These are phyloP conservation scores for Pachyrhynchus sulphureomaculatus DNA, from an alignment of 1,140 invertebrate species.

Conservation along the genomic window DNA sequence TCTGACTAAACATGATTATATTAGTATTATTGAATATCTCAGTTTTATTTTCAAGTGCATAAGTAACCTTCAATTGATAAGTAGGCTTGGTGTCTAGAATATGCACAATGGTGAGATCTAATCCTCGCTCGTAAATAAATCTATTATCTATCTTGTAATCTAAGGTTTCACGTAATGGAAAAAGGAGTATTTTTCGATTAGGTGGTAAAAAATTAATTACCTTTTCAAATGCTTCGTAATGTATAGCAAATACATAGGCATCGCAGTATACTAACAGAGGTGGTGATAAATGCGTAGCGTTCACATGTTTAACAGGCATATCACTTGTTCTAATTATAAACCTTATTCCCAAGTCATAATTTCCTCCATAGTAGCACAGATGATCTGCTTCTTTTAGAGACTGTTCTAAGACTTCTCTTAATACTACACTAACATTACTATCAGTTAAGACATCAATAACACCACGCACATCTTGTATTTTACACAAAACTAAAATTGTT, in stretches of 20 bases:
- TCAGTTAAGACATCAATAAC: too few species aligned
- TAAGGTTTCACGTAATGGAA: background rate
- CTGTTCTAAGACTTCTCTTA: too few species aligned
- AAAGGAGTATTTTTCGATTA: slow-evolving; percentile 2
- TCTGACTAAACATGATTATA: background rate
- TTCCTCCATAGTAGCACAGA: too few species aligned
- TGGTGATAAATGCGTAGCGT: too few species aligned
- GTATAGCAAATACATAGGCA: background rate
- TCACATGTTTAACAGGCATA: too few species aligned
- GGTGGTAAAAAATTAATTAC: background rate
- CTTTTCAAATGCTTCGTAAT: background rate
- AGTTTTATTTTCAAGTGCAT: background rate
- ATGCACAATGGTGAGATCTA: background rate
- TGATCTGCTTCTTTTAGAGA: too few species aligned
- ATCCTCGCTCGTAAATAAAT: slow-evolving; percentile 3
- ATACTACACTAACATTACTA: too few species aligned
- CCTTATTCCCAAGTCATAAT: too few species aligned
- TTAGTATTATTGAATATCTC: background rate
- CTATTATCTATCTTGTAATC: background rate
- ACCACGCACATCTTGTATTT: too few species aligned
- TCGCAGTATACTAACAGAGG: background rate
- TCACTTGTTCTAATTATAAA: too few species aligned
- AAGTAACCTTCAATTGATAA: background rate
- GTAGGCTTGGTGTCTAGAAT: background rate
- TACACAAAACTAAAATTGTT: too few species aligned